Evolutionary conservation across 2,113 vertebrate species (phyloP).

Genomic region (Spilogale gracilis): DNA sequence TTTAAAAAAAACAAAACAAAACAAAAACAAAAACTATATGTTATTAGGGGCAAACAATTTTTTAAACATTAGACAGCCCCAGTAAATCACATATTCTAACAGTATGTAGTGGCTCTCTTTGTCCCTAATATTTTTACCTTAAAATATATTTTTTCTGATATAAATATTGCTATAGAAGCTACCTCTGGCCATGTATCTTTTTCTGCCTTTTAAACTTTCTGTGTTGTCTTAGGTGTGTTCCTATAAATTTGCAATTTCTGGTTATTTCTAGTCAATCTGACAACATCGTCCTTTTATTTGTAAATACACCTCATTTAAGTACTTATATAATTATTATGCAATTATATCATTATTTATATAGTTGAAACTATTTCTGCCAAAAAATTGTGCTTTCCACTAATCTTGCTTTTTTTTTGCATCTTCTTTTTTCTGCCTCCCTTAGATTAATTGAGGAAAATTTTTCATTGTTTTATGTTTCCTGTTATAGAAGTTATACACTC

Average conservation of each 20-base stretch:
- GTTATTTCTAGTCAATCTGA: slow-evolving; percentile 24
- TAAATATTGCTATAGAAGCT: background rate
- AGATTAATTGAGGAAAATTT: background rate
- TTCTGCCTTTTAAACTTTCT: background rate
- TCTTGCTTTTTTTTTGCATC: background rate
- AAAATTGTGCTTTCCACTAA: background rate
- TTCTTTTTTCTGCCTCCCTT: background rate
- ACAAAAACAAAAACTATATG: background rate
- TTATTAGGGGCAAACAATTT: background rate
- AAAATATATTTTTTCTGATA: background rate
- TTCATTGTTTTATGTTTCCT: background rate
- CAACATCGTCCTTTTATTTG: background rate
- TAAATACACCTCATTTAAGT: background rate
- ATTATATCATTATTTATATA: slow-evolving; percentile 6
- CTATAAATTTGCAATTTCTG: background rate
- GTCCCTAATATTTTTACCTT: slow-evolving; percentile 33
- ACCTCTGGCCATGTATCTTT: background rate
- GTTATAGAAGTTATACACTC: background rate
- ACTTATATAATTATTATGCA: background rate
- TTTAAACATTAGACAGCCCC: background rate
- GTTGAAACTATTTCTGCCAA: background rate
- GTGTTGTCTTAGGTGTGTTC: background rate
- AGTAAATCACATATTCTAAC: background rate
- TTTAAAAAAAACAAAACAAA: no score
- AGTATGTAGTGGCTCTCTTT: background rate